Evolutionary conservation across 2,797 vertebrate genomes (phyloP), one percentile per base, ranked within the genome.

Genomic region (Myotis vivesi): DNA sequence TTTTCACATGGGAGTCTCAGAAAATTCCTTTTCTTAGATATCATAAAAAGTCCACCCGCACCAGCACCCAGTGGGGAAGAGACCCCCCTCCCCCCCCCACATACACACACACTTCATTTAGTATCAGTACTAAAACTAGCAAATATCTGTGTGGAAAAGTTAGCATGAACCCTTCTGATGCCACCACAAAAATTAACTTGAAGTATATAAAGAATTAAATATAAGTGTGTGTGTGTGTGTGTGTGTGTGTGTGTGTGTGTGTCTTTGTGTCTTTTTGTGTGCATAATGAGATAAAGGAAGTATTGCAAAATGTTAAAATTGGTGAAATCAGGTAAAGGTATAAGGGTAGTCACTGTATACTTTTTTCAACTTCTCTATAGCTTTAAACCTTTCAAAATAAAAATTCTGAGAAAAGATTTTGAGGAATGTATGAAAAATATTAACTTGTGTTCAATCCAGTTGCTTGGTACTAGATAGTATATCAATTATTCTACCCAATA

Each of bases 191-290:
- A 66, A 41, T 23, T 79, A 55, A 73, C 51, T 57, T 64, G 7
- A 92, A 68, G 9, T 77, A 38, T 17, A 28, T 62, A 33, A 1
- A 73, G 5, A 84, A 7, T 51, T 81, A 77, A 66, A 44, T 12
- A 57, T 30, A 87, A 85, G 8, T 9, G 6, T 28, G 1, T 16
- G 5, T 46, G 23, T 36, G 28, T 51, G 20, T 76, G 12, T 17
- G 6, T 15, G 0, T 33, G 4, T 9, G 0, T 23, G 12, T 22
- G 6, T 15, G 0, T 33, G 3, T 9, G 0, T 23, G 8, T 44
- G 46, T 46, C 13, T 46, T 46, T 46, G 30, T 23, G 17, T 81
- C 3, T 59, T 36, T 59, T 25, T 68, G 3, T 41, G 6, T 53
- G 4, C 22, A 6, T 22, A 68, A 28, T 59, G 8, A 73, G 44